These are phyloP conservation scores for Tenebrio molitor DNA, from an alignment of 1,140 invertebrate genomes.

Conservation along the genomic window DNA sequence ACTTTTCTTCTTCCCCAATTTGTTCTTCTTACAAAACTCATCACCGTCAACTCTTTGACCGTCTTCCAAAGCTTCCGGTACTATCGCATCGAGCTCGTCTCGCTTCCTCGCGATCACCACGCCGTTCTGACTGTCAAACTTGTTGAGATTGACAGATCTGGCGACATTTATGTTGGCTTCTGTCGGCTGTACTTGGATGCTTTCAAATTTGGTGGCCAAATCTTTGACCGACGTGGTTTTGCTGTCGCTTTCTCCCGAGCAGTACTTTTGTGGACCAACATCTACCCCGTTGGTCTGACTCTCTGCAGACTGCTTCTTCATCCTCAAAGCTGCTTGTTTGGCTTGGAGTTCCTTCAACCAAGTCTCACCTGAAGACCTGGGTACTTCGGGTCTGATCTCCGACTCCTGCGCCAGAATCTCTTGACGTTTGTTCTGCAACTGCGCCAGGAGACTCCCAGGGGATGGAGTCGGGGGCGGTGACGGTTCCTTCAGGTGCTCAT, in stretches of 20 bases:
- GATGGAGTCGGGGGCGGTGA: conserved; percentile 64
- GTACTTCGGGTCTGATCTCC: conserved; percentile 56
- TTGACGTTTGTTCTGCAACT: conserved; percentile 82
- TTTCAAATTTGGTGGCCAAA: conserved; percentile 87
- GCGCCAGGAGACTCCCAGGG: conserved; percentile 75
- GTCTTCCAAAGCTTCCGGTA: conserved; percentile 61
- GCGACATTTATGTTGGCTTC: background rate
- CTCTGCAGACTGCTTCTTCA: conserved; percentile 66
- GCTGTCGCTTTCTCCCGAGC: conserved; percentile 59
- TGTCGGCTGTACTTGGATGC: conserved; percentile 66
- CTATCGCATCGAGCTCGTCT: conserved; percentile 55
- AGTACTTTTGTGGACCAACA: conserved; percentile 51
- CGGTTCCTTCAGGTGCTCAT: conserved; percentile 68
- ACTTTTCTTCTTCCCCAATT: conserved; percentile 88
- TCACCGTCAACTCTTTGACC: conserved; percentile 38
- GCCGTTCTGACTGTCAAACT: conserved; percentile 41
- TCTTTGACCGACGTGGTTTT: conserved; percentile 77
- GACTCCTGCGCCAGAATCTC: conserved; percentile 74
- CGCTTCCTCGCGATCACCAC: conserved; percentile 56
- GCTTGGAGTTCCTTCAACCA: conserved; percentile 85
- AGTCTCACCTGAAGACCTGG: conserved; percentile 69
- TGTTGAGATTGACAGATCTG: conserved; percentile 39
- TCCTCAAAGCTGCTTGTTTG: conserved; percentile 78
- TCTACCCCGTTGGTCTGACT: conserved; percentile 48
- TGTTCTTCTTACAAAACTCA: conserved; percentile 60